Evolutionary conservation across 35 echinoderm and acorn worm species (phyloP).

Genomic region (Hemicentrotus pulcherrimus): DNA sequence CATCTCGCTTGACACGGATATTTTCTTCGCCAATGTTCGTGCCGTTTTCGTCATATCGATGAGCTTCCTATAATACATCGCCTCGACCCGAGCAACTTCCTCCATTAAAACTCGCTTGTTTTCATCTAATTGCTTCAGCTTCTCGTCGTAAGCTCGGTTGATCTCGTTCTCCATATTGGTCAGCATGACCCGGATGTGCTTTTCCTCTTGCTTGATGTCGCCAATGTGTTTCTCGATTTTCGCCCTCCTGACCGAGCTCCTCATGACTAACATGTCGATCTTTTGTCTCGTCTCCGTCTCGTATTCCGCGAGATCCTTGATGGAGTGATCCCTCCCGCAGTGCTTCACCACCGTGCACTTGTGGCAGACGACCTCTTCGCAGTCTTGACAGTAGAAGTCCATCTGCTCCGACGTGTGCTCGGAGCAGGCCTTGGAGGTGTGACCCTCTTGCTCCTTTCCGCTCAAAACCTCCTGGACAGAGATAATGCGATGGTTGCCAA

Average conservation of each 20-base stretch:
- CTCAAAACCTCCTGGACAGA: background rate
- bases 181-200: background rate
- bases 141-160: slow-evolving; percentile 9
- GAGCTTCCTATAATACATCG: background rate
- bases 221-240: slow-evolving; percentile 39
- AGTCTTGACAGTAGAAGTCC: slow-evolving; percentile 45
- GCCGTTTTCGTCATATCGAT: slow-evolving; percentile 1
- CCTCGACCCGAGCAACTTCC: background rate
- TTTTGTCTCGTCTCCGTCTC: slow-evolving; percentile 38
- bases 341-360: slow-evolving; percentile 35
- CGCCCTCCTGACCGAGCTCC: slow-evolving; percentile 9
- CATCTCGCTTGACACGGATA: slow-evolving; percentile 15
- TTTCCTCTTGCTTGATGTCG: slow-evolving; percentile 11
- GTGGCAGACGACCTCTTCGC: slow-evolving; percentile 37
- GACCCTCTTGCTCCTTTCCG: background rate
- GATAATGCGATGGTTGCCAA: background rate
- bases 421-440: background rate
- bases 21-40: background rate
- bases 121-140: background rate
- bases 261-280: slow-evolving; percentile 43
- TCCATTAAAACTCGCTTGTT: background rate
- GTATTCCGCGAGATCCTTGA: slow-evolving; percentile 31
- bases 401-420: slow-evolving; percentile 26
- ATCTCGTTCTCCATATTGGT: slow-evolving; percentile 22
- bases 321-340: background rate